Evolutionary conservation across 2,113 vertebrate species (phyloP), one percentile per base, ranked within the genome.

Genomic region (Elaphurus davidianus): DNA sequence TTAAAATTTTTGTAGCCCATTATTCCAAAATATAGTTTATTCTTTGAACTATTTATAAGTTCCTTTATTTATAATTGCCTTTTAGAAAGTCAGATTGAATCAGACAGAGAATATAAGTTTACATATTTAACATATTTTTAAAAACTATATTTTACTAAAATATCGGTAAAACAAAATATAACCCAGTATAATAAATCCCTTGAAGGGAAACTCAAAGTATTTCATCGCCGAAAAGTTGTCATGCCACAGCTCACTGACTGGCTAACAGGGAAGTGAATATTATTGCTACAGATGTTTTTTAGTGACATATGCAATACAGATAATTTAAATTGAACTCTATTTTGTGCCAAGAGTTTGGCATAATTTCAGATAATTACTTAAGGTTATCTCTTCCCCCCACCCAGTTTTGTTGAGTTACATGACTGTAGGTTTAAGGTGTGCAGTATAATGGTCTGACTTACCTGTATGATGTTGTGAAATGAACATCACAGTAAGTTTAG

Each of bases 301-400:
- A 55, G 21, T 36, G 11, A 87, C 81, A 57, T 78, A 30, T 71
- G 10, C 33, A 83, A 36, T 57, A 14, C 27, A 90, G 85, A 71
- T 79, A 11, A 92, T 90, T 94, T 76, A 62, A 92, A 40, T 86
- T 23, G 21, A 0, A n/a, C 33, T 19, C 40, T 5, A 15, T n/a
- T 95, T 97, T 43, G 87, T 98, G 57, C 52, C 86, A 90, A 59
- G n/a, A 57, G 67, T 6, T 71, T 94, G 36, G 7, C 79, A 33
- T 40, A n/a, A 60, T 88, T 97, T 71, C 74, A 43, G 93, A 67
- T 93, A 62, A 60, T 40, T 96, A 1, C 0, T 87, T 96, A 83
- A 45, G 50, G 52, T 36, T 50, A 7, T 96, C 7, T 92, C 50
- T 90, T 91, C 30, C 33, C 43, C 1, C 0, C 12, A 12, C 3